A percentile compares a stretch with the other conserved stretches of the same genome.
Evolutionary conservation across 2,797 vertebrate species (phyloP).

Genomic region (Hirundo rustica): DNA sequence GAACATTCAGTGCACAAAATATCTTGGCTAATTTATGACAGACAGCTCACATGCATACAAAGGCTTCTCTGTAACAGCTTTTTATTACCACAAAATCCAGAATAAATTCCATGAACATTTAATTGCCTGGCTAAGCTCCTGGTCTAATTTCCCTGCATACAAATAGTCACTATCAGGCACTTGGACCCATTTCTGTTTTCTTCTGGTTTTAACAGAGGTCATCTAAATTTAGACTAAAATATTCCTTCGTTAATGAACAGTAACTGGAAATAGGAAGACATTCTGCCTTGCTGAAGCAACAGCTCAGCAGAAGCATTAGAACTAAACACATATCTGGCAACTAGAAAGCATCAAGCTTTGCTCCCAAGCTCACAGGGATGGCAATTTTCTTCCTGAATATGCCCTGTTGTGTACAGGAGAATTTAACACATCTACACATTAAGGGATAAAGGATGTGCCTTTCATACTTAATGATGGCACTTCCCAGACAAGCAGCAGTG

Average conservation of each 20-base stretch:
- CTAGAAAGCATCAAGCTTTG: not conserved
- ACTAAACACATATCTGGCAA: not conserved
- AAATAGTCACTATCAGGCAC: conserved; percentile 43
- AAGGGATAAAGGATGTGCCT: not conserved
- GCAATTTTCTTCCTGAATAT: not conserved
- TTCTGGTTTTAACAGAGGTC: conserved; percentile 61
- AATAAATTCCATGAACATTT: conserved; percentile 36
- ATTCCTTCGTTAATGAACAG: conserved; percentile 61
- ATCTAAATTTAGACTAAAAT: conserved; percentile 73
- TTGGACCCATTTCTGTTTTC: conserved; percentile 59
- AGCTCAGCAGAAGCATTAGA: conserved; percentile 15
- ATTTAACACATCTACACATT: not conserved
- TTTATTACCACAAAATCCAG: conserved; percentile 36
- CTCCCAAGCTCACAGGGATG: not conserved
- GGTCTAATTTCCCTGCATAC: conserved; percentile 34
- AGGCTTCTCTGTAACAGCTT: conserved; percentile 44
- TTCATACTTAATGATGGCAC: not conserved
- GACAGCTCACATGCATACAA: conserved; percentile 20
- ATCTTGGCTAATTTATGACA: conserved; percentile 34
- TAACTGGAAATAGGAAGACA: conserved; percentile 59
- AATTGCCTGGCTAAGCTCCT: conserved; percentile 42
- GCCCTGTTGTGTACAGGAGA: not conserved
- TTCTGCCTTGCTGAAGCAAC: conserved; percentile 52
- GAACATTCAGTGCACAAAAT: conserved; percentile 34
- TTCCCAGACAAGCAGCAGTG: not conserved